Evolutionary conservation across 2,888 invertebrate species (phyloP), one percentile per base, ranked within the genome.

Genomic region (Ephialtes manifestator): DNA sequence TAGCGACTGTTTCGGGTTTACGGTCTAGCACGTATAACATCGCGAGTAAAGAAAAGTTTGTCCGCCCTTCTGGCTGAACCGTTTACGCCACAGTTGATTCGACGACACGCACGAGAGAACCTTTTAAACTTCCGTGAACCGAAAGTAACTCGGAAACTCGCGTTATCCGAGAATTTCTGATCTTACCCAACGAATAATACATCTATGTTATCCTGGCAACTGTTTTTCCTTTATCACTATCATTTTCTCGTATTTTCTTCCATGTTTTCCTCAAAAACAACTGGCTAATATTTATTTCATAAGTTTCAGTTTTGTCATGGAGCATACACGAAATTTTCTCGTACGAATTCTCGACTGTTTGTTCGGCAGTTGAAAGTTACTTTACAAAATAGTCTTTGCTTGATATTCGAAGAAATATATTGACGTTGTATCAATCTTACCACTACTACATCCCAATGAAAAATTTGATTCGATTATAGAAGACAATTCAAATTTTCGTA

Each of bases 91-190:
- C 43, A 75, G 84, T 76, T 79, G 82, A 85, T 85, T 75, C 85
- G 79, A 70, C 79, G 76, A 85, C 76, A 85, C 85, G 85, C 82
- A 76, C 82, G 79, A 76, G 65, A 71, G 43, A 82, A 79, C 75
- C 78, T 82, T 71, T 48, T 65, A 58, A 60, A 71, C 35, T 81
- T 58, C 79, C 51, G 53, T 78, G 85, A 82, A 85, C 85, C 79
- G 79, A 76, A 31, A 82, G 71, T 81, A 81, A 81, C 60, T 70
- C 39, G 28, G 75, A 63, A 46, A 76, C 65, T 85, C 85, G 67
- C 70, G 65, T 82, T 76, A 82, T 76, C 55, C 79, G 28, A 53
- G 28, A 75, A 68, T 18, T 60, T 72, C 35, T 20, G 43, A 58
- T 58, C 68, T 39, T 35, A 48, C 67, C 10, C 68, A 84, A 77